phyloP scores from a whole-genome alignment of 2,113 vertebrate genomes.

The Mellivora capensis region DNA sequence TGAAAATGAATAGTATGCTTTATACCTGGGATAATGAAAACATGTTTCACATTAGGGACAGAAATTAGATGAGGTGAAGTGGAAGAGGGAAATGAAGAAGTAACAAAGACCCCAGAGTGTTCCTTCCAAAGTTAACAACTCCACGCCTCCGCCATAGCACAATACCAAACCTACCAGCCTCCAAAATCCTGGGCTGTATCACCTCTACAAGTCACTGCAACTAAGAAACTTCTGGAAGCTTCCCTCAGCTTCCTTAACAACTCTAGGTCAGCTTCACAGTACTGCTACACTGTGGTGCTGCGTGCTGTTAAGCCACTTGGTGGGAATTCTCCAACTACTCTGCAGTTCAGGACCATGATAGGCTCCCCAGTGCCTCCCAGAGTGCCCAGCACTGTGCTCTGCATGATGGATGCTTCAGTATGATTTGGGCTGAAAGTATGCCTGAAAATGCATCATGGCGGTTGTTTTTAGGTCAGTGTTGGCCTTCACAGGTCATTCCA shows the following conservation, averaged over 20 bases:
- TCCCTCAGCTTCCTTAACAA: neutral
- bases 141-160: neutral
- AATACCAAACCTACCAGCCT: neutral
- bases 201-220: neutral
- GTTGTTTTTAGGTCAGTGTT: neutral
- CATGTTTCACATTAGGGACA: neutral
- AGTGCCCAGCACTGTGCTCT: neutral
- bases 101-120: neutral
- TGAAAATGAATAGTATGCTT: neutral
- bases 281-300: neutral
- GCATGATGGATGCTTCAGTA: neutral
- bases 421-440: neutral
- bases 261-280: neutral
- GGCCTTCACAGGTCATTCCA: neutral
- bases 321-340: neutral
- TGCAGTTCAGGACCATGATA: neutral
- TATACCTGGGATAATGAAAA: neutral
- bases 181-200: no score
- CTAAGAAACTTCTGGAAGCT: neutral
- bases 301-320: neutral
- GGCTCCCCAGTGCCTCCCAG: neutral
- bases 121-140: neutral
- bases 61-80: neutral
- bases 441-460: neutral
- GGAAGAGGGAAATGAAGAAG: neutral